A percentile compares a stretch with the other conserved stretches of the same genome.
These are phyloP conservation scores for Poeciliopsis retropinna DNA, from an alignment of 2,113 vertebrate species.

Conservation along the genomic window DNA sequence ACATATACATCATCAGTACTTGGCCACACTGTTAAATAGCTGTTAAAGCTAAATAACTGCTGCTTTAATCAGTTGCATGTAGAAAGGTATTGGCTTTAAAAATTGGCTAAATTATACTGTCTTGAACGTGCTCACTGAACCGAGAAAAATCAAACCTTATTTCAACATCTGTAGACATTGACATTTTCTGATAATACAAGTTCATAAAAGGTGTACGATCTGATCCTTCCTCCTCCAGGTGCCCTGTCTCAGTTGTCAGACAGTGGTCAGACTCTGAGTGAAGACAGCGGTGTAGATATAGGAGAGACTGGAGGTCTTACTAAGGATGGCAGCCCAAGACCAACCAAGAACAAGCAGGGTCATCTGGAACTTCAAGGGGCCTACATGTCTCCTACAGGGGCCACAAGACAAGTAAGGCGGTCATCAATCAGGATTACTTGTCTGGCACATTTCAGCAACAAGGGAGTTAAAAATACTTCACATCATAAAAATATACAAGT, in stretches of 20 bases:
- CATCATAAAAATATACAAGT: too few species aligned
- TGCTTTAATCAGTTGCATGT: too few species aligned
- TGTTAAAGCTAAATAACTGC: too few species aligned
- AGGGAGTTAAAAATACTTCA: too few species aligned
- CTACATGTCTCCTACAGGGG: conserved; percentile 22
- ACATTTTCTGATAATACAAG: background rate
- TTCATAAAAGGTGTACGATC: conserved; percentile 1
- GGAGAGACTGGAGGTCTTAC: conserved; percentile 85
- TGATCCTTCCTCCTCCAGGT: conserved; percentile 68
- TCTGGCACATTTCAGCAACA: too few species aligned
- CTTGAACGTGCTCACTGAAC: background rate
- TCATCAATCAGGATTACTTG: background rate
- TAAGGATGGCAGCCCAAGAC: conserved; percentile 82
- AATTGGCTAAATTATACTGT: too few species aligned
- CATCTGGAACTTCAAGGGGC: conserved; percentile 59
- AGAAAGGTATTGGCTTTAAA: too few species aligned
- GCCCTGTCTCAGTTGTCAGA: conserved; percentile 94
- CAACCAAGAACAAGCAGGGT: conserved; percentile 75
- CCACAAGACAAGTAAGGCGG: conserved; percentile 84
- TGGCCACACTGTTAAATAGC: too few species aligned
- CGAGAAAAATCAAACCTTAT: background rate
- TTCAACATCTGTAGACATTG: background rate
- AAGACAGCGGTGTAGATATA: conserved; percentile 97
- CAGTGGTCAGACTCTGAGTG: conserved; percentile 95
- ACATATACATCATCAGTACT: too few species aligned